Percentiles rank a stretch among this genome's conserved stretches.
These are phyloP conservation scores for Sussaba pulchella DNA, from an alignment of 2,888 invertebrate species.

Conservation along the genomic window DNA sequence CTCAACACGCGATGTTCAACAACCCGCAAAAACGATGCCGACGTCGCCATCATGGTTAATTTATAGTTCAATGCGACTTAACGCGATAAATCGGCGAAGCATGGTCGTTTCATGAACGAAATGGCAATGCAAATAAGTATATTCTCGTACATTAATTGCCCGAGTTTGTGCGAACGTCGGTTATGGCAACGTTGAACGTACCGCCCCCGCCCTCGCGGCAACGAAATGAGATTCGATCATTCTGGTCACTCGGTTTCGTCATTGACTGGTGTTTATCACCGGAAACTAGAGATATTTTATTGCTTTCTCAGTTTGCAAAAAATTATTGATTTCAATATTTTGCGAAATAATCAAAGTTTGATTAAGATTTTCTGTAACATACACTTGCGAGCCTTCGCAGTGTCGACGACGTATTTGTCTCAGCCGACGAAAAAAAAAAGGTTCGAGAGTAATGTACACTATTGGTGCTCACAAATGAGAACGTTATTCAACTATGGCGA, in stretches of 20 bases:
- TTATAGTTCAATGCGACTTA: conserved; percentile 64
- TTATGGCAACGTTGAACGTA: conserved; percentile 39
- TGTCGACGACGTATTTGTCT: too few relatives aligned
- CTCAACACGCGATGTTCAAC: conserved; percentile 59
- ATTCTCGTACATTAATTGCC: conserved; percentile 57
- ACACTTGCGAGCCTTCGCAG: neutral
- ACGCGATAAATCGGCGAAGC: conserved; percentile 61
- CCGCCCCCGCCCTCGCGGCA: conserved; percentile 25
- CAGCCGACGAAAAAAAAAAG: neutral
- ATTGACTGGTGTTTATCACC: neutral
- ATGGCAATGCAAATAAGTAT: conserved; percentile 45
- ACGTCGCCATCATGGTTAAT: conserved; percentile 60
- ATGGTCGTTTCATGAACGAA: conserved; percentile 44
- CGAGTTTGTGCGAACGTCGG: conserved; percentile 45
- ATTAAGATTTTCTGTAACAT: neutral
- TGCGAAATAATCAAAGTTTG: too few relatives aligned
- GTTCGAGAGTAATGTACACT: conserved; percentile 1
- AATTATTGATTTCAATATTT: too few relatives aligned
- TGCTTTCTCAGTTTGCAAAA: too few relatives aligned
- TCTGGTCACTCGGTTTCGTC: neutral
- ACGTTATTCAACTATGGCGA: conserved; percentile 44
- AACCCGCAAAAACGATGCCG: conserved; percentile 58
- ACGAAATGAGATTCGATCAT: conserved; percentile 26
- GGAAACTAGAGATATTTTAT: too few relatives aligned
- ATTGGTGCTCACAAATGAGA: conserved; percentile 42